Conservation (phyloP, 1,140 invertebrate species). For the Ostrea denselamellosa region DNA sequence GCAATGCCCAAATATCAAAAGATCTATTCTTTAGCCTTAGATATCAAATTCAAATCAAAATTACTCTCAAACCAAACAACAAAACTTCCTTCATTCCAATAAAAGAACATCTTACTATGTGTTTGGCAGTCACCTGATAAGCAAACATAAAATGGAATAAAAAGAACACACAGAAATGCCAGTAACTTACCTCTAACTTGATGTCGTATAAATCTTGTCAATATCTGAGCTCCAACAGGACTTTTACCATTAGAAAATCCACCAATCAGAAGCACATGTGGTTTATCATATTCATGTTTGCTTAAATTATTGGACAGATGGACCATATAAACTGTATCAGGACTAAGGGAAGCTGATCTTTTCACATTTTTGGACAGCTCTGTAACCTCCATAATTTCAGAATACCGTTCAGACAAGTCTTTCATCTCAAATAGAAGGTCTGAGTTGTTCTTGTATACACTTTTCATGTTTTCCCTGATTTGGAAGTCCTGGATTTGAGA, state of each 20-base stretch:
- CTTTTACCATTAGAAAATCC: slow-evolving; percentile 89
- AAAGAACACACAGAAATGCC: not conserved
- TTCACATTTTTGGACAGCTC: slow-evolving; percentile 71
- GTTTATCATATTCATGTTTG: slow-evolving; percentile 61
- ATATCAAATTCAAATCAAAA: too few relatives aligned
- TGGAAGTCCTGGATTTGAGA: slow-evolving; percentile 87
- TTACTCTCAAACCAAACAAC: too few relatives aligned
- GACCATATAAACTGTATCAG: slow-evolving; percentile 72
- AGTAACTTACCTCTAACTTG: slow-evolving; percentile 81
- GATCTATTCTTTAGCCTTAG: too few relatives aligned
- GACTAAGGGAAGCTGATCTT: slow-evolving; percentile 82
- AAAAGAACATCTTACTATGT: too few relatives aligned
- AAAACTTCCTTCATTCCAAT: too few relatives aligned
- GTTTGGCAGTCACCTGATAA: too few relatives aligned
- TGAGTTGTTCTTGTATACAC: slow-evolving; percentile 61
- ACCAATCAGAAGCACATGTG: slow-evolving; percentile 88
- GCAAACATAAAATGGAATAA: not conserved
- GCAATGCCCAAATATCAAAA: too few relatives aligned
- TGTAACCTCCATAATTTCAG: slow-evolving; percentile 82
- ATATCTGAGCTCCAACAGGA: slow-evolving; percentile 90
- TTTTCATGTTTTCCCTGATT: slow-evolving; percentile 80
- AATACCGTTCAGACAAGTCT: slow-evolving; percentile 84
- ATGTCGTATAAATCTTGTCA: slow-evolving; percentile 90
- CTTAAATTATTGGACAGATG: slow-evolving; percentile 61
- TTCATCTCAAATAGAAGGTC: slow-evolving; percentile 81